Base-by-base conservation (phyloP, 2,888 invertebrate species). In the Allolobophora icterica region DNA sequence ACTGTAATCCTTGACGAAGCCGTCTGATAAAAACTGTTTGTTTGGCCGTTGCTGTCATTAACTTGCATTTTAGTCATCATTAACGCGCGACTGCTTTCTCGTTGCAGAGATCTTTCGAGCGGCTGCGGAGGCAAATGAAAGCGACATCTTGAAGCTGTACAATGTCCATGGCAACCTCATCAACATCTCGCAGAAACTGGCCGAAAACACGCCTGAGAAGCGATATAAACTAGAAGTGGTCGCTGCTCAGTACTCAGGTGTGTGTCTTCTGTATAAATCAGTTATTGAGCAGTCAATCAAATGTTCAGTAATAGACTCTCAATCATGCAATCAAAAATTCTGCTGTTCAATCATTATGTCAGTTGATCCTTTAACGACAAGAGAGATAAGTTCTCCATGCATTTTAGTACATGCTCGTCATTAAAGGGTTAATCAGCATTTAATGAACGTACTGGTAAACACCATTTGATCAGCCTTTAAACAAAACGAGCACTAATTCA, bases 101-200 rank as follows among this genome's bases (percentile, higher is more conserved):
- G 17, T 92, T 94, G 89, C 96, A 97, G 95, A 89, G 83, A 71
- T 97, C 94, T 97, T 97, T 95, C 96, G 97, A 94, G 96, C 96
- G 92, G 97, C 97, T 92, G 97, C 97, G 92, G 97, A 97, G 95
- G 97, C 97, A 92, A 96, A 97, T 93, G 96, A 96, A 93, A 96
- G 96, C 94, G 97, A 97, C 94, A 97, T 97, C 94, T 96, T 97
- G 94, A 97, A 97, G 95, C 95, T 97, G 94, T 96, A 95, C 94
- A 95, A 96, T 94, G 95, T 96, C 92, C 96, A 96, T 92, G 97
- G 97, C 90, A 96, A 96, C 94, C 95, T 97, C 92, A 95, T 97
- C 94, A 97, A 97, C 95, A 97, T 97, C 94, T 96, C 96, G 91
- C 96, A 96, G 35, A 95, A 96, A 93, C 95, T 97, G 92, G 96